Conservation (phyloP, 2,797 vertebrate species). For the Kryptopterus vitreolus region DNA sequence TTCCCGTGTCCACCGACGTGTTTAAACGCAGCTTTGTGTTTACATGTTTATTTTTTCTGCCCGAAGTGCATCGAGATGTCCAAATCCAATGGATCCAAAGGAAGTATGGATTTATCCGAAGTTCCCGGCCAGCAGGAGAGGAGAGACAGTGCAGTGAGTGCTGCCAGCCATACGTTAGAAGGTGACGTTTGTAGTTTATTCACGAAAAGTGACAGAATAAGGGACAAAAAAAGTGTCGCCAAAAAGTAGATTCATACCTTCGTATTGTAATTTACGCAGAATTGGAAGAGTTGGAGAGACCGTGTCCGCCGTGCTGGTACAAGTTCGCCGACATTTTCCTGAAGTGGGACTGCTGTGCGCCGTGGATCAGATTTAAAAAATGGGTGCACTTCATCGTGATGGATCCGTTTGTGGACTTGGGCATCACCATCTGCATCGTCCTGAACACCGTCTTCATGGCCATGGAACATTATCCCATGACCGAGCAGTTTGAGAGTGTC, state of each 20-base stretch:
- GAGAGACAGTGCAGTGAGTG: conserved; percentile 69
- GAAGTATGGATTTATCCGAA: conserved; percentile 59
- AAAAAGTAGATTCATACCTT: background rate
- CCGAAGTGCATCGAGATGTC: background rate
- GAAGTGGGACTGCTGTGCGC: conserved; percentile 87
- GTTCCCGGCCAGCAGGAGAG: conserved; percentile 64
- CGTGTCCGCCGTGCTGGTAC: conserved; percentile 89
- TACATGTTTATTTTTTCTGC: background rate
- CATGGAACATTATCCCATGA: conserved; percentile 97
- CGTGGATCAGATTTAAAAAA: conserved; percentile 80
- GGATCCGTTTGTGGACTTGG: conserved; percentile 94
- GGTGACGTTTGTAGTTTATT: conserved; percentile 63
- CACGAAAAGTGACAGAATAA: background rate
- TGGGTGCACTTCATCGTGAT: conserved; percentile 81
- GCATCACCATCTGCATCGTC: conserved; percentile 94
- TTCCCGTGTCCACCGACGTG: no score
- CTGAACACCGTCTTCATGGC: conserved; percentile 97
- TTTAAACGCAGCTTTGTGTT: background rate
- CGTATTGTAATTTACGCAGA: conserved; percentile 67
- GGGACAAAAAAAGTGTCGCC: no score
- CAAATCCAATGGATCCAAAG: conserved; percentile 61
- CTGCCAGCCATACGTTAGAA: conserved; percentile 70
- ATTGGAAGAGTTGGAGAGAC: conserved; percentile 83
- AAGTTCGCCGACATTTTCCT: conserved; percentile 81
- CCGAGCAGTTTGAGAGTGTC: conserved; percentile 75